Evolutionary conservation across 53 echinoderm and acorn worm species (phyloP), one percentile per base, ranked within the genome.

Genomic region (Paracentrotus lividus): DNA sequence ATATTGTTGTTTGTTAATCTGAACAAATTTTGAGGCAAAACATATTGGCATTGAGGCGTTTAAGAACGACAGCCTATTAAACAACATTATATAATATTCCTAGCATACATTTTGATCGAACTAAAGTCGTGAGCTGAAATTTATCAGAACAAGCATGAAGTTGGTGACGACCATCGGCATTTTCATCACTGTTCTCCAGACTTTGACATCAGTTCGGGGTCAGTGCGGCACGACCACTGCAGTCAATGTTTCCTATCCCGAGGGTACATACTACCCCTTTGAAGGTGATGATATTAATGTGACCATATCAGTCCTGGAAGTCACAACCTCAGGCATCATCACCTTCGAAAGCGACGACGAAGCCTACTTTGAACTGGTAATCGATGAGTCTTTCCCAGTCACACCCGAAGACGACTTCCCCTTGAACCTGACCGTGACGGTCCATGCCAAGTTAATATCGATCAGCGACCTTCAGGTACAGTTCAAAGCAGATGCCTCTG

Each of bases 381-480:
- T 96, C 14, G 95, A 90, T 21, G 68, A 94, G 53, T 66, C 65
- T 33, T 88, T 90, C 57, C 61, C 90, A 24, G 54, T 66, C 53
- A 8, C 69, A 53, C 7, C 47, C 40, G 89, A 88, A 44, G 95
- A 85, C 51, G 77, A 77, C 10, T 58, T 96, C 18, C 88, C 93
- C 42, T 54, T 92, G 52, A 94, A 86, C 40, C 57, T 97, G 53
- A 90, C 88, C 10, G 95, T 96, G 29, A 81, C 60, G 7, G 36
- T 97, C 72, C 88, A 47, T 4, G 97, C 96, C 4, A 97, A 94
- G 66, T 75, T 92, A 43, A 55, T 95, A 8, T 93, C 94, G 15
- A 94, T 95, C 36, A 65, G 58, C 51, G 88, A 86, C 13, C 43
- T 95, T n/a, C 69, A 67, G 45, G 64, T 69, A 31, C 8, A 49